Conservation (phyloP, 2,888 invertebrate species). For the Amblyjoppa fuscipennis region DNA sequence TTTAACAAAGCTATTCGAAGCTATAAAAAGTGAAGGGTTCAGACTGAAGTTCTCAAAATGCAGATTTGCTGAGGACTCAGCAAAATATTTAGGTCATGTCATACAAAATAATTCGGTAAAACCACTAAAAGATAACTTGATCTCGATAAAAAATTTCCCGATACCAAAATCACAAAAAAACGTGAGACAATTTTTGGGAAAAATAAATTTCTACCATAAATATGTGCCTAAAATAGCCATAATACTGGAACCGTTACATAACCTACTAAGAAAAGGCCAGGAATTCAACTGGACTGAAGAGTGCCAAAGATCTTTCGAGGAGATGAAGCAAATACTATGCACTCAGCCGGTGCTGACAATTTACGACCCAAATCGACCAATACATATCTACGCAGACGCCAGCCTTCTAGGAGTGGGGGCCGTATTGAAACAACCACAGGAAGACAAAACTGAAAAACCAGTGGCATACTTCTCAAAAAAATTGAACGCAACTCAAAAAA, state of each 20-base stretch:
- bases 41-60: constrained; percentile 33
- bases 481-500: constrained; percentile 10
- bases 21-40: constrained; percentile 2
- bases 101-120: constrained; percentile 13
- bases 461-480: background rate
- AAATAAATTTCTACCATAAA: constrained; percentile 7
- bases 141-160: constrained; percentile 10
- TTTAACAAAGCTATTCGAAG: constrained; percentile 19
- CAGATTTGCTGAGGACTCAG: constrained; percentile 18
- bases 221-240: constrained; percentile 5
- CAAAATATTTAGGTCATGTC: constrained; percentile 32
- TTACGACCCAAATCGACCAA: constrained; percentile 22
- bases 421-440: constrained; percentile 12
- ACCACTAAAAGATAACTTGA: constrained; percentile 18
- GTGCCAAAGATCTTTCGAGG: constrained; percentile 30
- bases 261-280: constrained; percentile 17
- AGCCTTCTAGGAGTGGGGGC: constrained; percentile 17
- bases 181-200: constrained; percentile 10
- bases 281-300: constrained; percentile 26
- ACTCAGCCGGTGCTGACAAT: constrained; percentile 31
- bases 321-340: constrained; percentile 15
- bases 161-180: constrained; percentile 10
- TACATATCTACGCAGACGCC: constrained; percentile 30
- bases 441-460: constrained; percentile 17
- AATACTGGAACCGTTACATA: background rate